Evolutionary conservation across 2,113 vertebrate species (phyloP), one percentile per base, ranked within the genome.

Genomic region (Trochalopteron elliotii): DNA sequence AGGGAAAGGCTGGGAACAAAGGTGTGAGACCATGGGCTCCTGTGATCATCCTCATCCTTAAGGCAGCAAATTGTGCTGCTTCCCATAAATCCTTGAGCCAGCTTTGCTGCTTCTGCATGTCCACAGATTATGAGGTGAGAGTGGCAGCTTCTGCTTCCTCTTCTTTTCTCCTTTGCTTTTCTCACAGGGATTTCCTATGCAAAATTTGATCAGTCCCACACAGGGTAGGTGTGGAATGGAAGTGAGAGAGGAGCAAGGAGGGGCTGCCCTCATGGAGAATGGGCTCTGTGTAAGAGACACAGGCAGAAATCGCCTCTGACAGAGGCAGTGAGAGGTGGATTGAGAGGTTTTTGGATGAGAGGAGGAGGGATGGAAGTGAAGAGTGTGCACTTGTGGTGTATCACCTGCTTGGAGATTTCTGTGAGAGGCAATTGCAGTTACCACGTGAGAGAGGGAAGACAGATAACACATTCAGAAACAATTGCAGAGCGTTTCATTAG

Each of bases 381-480:
- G 77, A 72, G 27, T 0, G 1, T 49, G 23, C 22, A 4, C 44
- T 94, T 75, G 14, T 4, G 2, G 2, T 56, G 33, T 14, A 1
- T 91, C 82, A 75, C 52, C 88, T 82, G 39, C 61, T 18, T 52
- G 45, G 60, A 61, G 69, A 47, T 39, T 85, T 87, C 65, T 85
- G 15, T 35, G 60, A 90, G 49, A 60, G 35, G 74, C 85, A 75
- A 39, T 59, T 1, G 1, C 69, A 71, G 65, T 50, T 84, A 35
- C 27, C 12, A 3, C 11, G 61, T 0, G 2, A 81, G 39, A 87
- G 61, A 42, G 61, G 23, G 23, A 84, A 90, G 67, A 37, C 8
- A 75, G 47, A 63, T 75, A 90, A 92, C 71, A 71, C 78, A 27
- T 50, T 59, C 52, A 71, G 67, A 64, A 94, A 90, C 90, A 72